These are phyloP conservation scores for Castor canadensis DNA, from an alignment of 2,113 vertebrate species.

Conservation along the genomic window DNA sequence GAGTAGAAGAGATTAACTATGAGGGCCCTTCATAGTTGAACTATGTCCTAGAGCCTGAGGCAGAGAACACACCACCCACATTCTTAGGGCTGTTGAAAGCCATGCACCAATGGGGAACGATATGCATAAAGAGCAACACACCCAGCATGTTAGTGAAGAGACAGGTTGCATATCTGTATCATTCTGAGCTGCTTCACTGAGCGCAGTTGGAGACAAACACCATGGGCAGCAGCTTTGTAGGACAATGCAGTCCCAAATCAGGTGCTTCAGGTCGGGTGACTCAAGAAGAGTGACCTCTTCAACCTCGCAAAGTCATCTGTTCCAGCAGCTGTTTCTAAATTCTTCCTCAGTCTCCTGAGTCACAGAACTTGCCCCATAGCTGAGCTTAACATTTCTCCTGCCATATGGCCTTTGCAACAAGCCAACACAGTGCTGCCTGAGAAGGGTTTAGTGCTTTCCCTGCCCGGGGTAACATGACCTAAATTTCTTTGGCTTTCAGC, in stretches of 20 bases:
- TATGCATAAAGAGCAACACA: slow-evolving; percentile 92
- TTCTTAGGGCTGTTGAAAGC: slow-evolving; percentile 95
- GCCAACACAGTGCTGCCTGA: not conserved
- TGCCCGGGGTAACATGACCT: not conserved
- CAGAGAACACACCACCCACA: slow-evolving; percentile 68
- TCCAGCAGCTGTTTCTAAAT: not conserved
- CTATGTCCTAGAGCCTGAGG: slow-evolving; percentile 51
- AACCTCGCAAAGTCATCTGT: not conserved
- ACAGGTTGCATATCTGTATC: slow-evolving; percentile 94
- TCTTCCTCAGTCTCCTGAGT: not conserved
- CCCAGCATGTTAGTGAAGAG: slow-evolving; percentile 95
- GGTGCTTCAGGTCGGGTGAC: not conserved
- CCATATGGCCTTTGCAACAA: not conserved
- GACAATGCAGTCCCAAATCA: not conserved
- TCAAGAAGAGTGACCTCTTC: not conserved
- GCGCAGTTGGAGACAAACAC: not conserved
- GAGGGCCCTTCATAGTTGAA: slow-evolving; percentile 40
- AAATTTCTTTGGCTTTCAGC: not conserved
- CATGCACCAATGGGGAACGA: slow-evolving; percentile 93
- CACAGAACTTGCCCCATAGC: too few relatives aligned
- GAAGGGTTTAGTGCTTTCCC: not conserved
- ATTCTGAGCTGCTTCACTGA: slow-evolving; percentile 82
- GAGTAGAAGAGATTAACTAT: slow-evolving; percentile 27
- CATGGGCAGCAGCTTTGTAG: too few relatives aligned
- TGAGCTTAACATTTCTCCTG: not conserved